Base-by-base conservation (phyloP, 2,888 invertebrate species). In the Leptinotarsa rubiginosa region DNA sequence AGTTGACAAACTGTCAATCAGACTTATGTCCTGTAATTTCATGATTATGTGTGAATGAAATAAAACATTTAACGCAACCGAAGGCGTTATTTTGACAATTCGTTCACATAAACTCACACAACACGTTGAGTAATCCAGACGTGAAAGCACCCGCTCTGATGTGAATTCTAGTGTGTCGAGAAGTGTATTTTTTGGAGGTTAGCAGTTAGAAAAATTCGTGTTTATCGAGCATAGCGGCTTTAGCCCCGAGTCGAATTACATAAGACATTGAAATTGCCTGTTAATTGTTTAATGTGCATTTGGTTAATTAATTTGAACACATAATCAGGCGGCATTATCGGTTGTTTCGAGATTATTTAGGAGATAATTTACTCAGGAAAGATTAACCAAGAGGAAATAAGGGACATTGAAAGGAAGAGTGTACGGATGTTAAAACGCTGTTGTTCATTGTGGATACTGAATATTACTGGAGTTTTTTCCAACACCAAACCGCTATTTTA, bases 151-250 rank as follows among this genome's bases (percentile, higher is more conserved):
- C 73, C 75, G 75, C 77, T 79, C 77, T 75, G 70, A 75, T 77
- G 80, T 79, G 78, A 77, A 81, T 75, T 81, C 78, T 81, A 81
- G 72, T 81, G 82, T 82, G 75, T 81, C 82, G 80, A 62, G 75
- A 73, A 72, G 74, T 18, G 56, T 72, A 74, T 75, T 78, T 76
- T 76, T 69, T 52, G 65, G 69, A 64, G 54, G 56, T 54, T 73
- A 73, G 72, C 72, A 75, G 65, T 64, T 20, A 56, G 62, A 73
- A 73, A 68, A 70, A 65, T 70, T 70, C 65, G 65, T 69, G 71
- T 75, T 68, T 68, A 66, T 65, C 52, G 68, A 75, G 72, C 76
- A 71, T 72, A 69, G 41, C 68, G 49, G 68, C 12, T n/a, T 54
- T 66, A 7, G 22, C 47, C 47, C 69, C 69, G 71, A 68, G 70